Evolutionary conservation across 2,888 invertebrate genomes (phyloP).

Genomic region (Ceratothoa steindachneri): DNA sequence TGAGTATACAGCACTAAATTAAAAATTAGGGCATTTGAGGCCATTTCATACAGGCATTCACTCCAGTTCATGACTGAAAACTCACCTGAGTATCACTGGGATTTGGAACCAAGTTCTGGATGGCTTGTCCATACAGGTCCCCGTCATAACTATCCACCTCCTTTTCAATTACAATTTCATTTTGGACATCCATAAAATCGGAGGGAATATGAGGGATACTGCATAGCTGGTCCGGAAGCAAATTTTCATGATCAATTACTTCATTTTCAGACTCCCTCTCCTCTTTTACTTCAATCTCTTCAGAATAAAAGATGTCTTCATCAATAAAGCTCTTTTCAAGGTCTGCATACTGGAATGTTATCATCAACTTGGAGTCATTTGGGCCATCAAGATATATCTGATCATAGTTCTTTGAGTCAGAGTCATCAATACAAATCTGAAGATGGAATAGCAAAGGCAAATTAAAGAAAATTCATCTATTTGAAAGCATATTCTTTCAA

Average conservation of each 20-base stretch:
- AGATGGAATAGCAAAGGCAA: not conserved
- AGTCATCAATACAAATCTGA: not conserved
- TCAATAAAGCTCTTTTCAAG: not conserved
- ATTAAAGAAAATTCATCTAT: not conserved
- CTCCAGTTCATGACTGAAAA: too few relatives aligned
- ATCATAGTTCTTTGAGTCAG: not conserved
- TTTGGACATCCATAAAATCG: not conserved
- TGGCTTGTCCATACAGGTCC: not conserved
- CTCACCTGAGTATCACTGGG: not conserved
- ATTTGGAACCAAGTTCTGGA: not conserved
- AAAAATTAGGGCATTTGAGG: too few relatives aligned
- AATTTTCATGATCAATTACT: not conserved
- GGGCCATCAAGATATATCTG: not conserved
- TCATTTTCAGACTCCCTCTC: not conserved
- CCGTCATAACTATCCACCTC: not conserved
- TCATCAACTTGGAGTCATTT: not conserved
- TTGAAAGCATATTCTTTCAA: not conserved
- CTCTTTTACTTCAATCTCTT: slow-evolving; percentile 4
- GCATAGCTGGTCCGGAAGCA: not conserved
- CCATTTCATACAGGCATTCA: too few relatives aligned
- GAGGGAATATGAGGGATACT: not conserved
- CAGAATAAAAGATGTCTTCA: slow-evolving; percentile 5
- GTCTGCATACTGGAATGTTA: not conserved
- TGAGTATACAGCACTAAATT: too few relatives aligned
- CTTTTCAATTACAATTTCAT: not conserved